A percentile compares a stretch with the other conserved stretches of the same genome.
Evolutionary conservation across 2,888 invertebrate genomes (phyloP).

Genomic region (Vanessa cardui): DNA sequence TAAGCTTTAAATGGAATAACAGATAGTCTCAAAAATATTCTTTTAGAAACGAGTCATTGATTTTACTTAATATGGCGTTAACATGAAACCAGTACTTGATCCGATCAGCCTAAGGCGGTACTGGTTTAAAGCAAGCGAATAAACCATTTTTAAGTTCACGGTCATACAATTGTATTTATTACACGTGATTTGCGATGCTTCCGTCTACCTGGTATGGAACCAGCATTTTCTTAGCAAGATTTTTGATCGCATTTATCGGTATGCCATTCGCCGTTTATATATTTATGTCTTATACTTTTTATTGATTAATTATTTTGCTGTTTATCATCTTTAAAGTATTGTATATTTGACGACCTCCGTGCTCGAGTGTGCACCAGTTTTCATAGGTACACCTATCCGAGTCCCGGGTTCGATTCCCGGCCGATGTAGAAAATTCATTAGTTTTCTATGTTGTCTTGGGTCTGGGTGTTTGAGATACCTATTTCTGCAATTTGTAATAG

Average conservation of each 20-base stretch:
- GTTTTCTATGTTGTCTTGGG: too few relatives aligned
- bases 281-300: background rate
- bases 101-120: constrained; percentile 17
- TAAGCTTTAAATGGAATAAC: too few relatives aligned
- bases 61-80: constrained; percentile 6
- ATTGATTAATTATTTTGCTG: too few relatives aligned
- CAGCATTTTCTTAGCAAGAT: constrained; percentile 12
- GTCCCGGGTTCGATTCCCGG: too few relatives aligned
- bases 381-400: too few relatives aligned
- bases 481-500: too few relatives aligned
- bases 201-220: constrained; percentile 55
- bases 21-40: background rate
- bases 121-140: constrained; percentile 47
- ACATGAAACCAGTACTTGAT: constrained; percentile 11
- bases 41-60: background rate
- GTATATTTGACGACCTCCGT: too few relatives aligned
- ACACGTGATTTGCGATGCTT: constrained; percentile 48
- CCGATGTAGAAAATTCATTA: too few relatives aligned
- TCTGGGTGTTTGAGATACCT: too few relatives aligned
- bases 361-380: too few relatives aligned
- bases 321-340: too few relatives aligned
- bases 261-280: constrained; percentile 2
- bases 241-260: constrained; percentile 9
- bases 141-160: constrained; percentile 65
- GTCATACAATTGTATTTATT: constrained; percentile 51